A percentile compares a stretch with the other conserved stretches of the same genome.
phyloP scores from a whole-genome alignment of 2,888 invertebrate species.

The Orchesellides sinensis region DNA sequence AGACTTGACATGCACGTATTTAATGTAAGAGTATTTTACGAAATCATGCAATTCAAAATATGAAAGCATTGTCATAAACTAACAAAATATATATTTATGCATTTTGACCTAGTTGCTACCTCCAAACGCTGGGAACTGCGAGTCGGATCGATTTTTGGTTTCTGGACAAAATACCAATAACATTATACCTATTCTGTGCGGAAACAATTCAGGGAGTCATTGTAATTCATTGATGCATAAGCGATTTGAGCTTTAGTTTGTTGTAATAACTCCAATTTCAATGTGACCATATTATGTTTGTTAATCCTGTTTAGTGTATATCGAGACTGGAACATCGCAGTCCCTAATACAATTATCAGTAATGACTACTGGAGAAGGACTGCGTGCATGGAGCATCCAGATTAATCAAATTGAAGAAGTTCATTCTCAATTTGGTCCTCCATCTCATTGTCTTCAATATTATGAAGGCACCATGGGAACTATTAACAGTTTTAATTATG shows the following conservation, averaged over 20 bases:
- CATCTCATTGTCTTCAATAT: constrained; percentile 83
- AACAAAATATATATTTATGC: background rate
- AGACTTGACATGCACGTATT: constrained; percentile 84
- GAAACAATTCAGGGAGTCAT: constrained; percentile 87
- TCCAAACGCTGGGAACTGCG: constrained; percentile 84
- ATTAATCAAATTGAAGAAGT: constrained; percentile 78
- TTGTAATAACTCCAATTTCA: background rate
- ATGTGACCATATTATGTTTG: background rate
- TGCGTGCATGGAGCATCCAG: constrained; percentile 71
- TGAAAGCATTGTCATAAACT: no score
- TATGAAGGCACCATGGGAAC: constrained; percentile 81
- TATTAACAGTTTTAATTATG: constrained; percentile 86
- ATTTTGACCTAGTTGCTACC: constrained; percentile 79
- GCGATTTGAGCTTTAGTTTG: background rate
- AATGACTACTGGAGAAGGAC: constrained; percentile 78
- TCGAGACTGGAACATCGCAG: constrained; percentile 81
- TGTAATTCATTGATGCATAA: constrained; percentile 78
- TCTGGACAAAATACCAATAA: constrained; percentile 85
- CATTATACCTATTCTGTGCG: constrained; percentile 85
- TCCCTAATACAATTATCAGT: constrained; percentile 81
- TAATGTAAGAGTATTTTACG: constrained; percentile 79
- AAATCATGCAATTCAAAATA: no score
- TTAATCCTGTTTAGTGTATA: constrained; percentile 81
- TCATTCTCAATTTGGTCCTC: constrained; percentile 77
- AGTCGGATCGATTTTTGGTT: constrained; percentile 84